Percentiles rank a stretch among this genome's conserved stretches.
These are phyloP conservation scores for Eupsittula cactorum DNA, from an alignment of 2,113 vertebrate species.

Conservation along the genomic window DNA sequence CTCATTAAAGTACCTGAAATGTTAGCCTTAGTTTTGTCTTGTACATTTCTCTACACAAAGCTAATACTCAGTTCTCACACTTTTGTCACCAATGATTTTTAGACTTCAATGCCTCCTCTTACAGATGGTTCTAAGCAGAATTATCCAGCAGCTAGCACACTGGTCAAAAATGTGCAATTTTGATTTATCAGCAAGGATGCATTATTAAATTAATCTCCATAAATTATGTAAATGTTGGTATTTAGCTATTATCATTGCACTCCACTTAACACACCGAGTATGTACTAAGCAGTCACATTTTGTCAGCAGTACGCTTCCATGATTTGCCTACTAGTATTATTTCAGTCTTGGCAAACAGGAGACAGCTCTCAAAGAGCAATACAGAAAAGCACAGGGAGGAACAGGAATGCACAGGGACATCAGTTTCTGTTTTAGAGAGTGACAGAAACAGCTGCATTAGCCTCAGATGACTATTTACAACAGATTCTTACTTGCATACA, in stretches of 20 bases:
- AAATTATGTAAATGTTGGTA: neutral
- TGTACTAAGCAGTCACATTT: fast-evolving
- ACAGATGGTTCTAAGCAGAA: neutral
- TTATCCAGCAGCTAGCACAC: neutral
- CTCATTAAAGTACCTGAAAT: neutral
- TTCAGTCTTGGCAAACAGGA: neutral
- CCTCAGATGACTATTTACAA: neutral
- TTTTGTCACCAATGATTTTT: neutral
- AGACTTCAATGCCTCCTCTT: neutral
- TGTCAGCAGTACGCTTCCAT: neutral
- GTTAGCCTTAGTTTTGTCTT: neutral
- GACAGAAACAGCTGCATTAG: fast-evolving
- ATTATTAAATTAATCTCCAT: neutral
- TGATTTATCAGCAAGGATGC: neutral
- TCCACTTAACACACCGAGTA: neutral
- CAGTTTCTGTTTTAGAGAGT: neutral
- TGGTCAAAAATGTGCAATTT: neutral
- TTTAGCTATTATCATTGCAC: neutral
- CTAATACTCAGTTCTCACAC: neutral
- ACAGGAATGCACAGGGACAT: neutral
- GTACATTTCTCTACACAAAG: neutral
- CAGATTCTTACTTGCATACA: neutral
- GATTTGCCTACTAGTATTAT: neutral
- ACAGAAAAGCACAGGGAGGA: neutral
- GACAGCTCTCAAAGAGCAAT: neutral